Evolutionary conservation across 1,140 invertebrate genomes (phyloP).

Genomic region (Anthonomus grandis): DNA sequence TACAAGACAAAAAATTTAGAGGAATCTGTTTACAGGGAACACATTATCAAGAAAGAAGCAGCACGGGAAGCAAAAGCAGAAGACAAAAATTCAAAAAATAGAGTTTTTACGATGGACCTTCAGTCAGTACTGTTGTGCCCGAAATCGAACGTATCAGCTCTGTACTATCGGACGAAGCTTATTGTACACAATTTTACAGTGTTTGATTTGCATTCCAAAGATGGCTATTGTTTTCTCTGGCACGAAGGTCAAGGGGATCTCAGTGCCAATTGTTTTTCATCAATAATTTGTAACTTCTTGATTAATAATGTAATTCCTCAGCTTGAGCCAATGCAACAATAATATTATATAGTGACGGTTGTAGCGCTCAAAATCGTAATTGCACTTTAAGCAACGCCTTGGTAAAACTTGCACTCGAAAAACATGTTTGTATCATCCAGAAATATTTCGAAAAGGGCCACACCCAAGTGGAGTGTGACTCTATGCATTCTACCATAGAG

Average conservation of each 20-base stretch:
- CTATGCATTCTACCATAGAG: conserved; percentile 15
- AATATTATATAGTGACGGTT: conserved; percentile 20
- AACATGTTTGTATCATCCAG: conserved; percentile 18
- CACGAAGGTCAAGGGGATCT: conserved; percentile 20
- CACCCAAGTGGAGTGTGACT: conserved; percentile 22
- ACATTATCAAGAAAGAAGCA: conserved; percentile 21
- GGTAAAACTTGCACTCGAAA: conserved; percentile 18
- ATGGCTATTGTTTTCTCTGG: conserved; percentile 21
- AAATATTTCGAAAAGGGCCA: conserved; percentile 29
- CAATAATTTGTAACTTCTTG: conserved; percentile 18
- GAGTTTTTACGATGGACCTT: conserved; percentile 21
- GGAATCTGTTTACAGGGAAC: conserved; percentile 17
- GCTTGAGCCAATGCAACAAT: conserved; percentile 7
- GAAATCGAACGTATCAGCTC: conserved; percentile 24
- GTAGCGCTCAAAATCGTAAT: conserved; percentile 27
- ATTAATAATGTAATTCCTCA: conserved; percentile 1
- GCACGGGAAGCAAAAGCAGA: conserved; percentile 27
- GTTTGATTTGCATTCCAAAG: conserved; percentile 12
- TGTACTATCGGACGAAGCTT: conserved; percentile 21
- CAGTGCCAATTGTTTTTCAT: conserved; percentile 14
- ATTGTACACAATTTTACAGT: conserved; percentile 23
- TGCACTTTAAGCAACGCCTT: conserved; percentile 19
- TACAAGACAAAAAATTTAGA: conserved; percentile 24
- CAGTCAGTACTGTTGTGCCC: conserved; percentile 23
- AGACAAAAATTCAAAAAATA: conserved; percentile 22